phyloP scores from a whole-genome alignment of 92 coral and sea anemone genomes.

The Pocillopora grandis region DNA sequence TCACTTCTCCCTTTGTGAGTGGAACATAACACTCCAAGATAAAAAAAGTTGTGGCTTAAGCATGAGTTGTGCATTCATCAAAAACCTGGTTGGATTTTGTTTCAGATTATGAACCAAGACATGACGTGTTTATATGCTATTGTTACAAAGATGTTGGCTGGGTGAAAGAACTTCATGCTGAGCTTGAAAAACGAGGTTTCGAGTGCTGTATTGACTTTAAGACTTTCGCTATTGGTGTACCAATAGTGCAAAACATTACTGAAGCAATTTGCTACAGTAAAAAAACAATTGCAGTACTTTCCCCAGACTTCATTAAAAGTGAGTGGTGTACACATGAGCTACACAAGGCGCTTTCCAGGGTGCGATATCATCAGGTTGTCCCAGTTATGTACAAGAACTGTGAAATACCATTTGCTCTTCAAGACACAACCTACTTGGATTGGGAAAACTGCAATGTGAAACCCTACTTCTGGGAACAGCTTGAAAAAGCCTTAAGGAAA shows the following conservation, averaged over 20 bases:
- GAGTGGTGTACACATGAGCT: slow-evolving; percentile 80
- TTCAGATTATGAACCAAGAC: slow-evolving; percentile 30
- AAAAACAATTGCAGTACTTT: slow-evolving; percentile 70
- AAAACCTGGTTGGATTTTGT: not conserved
- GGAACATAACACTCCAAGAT: not conserved
- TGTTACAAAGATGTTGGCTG: slow-evolving; percentile 73
- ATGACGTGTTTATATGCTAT: slow-evolving; percentile 88
- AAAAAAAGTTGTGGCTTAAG: not conserved
- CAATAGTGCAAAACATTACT: slow-evolving; percentile 78
- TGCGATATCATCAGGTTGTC: not conserved
- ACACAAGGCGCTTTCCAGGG: slow-evolving; percentile 14
- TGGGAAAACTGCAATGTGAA: slow-evolving; percentile 61
- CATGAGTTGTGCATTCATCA: not conserved
- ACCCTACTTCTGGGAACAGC: slow-evolving; percentile 70
- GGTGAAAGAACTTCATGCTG: slow-evolving; percentile 60
- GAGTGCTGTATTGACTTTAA: slow-evolving; percentile 74
- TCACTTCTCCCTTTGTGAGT: no score
- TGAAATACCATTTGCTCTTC: slow-evolving; percentile 45
- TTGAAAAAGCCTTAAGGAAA: slow-evolving; percentile 47
- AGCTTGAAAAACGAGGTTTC: slow-evolving; percentile 73
- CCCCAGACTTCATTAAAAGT: slow-evolving; percentile 82
- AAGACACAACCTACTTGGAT: slow-evolving; percentile 63
- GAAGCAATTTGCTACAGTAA: slow-evolving; percentile 34
- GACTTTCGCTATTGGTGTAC: slow-evolving; percentile 75
- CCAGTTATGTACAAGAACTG: slow-evolving; percentile 68